These are phyloP conservation scores for Pavo muticus DNA, from an alignment of 2,113 vertebrate genomes.

Conservation along the genomic window DNA sequence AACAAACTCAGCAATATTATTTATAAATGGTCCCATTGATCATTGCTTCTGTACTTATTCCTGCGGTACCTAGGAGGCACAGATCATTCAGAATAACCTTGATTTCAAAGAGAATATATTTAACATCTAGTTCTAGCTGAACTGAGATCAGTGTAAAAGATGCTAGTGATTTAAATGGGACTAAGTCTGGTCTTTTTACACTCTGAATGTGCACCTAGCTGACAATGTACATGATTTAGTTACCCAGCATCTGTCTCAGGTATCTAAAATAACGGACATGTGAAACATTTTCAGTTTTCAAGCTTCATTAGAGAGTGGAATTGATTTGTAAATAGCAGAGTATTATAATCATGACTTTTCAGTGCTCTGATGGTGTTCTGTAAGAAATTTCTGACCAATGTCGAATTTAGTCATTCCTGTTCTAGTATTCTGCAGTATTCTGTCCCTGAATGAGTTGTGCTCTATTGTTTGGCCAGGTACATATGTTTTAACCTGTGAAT, in stretches of 20 bases:
- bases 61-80: neutral
- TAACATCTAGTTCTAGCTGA: neutral
- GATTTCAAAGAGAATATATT: neutral
- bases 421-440: neutral
- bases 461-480: neutral
- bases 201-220: neutral
- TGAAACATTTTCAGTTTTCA: neutral
- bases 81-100: neutral
- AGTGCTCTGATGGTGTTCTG: neutral
- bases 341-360: neutral
- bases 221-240: neutral
- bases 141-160: neutral
- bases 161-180: neutral
- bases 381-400: neutral
- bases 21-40: neutral
- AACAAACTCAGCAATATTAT: neutral
- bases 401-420: neutral
- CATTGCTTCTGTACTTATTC: neutral
- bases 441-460: neutral
- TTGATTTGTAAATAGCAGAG: neutral
- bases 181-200: neutral
- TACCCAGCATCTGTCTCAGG: neutral
- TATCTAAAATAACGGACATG: rapidly evolving
- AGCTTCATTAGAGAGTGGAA: neutral
- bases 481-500: neutral